phyloP scores from a whole-genome alignment of 2,888 invertebrate species.

The Agrypnus murinus region DNA sequence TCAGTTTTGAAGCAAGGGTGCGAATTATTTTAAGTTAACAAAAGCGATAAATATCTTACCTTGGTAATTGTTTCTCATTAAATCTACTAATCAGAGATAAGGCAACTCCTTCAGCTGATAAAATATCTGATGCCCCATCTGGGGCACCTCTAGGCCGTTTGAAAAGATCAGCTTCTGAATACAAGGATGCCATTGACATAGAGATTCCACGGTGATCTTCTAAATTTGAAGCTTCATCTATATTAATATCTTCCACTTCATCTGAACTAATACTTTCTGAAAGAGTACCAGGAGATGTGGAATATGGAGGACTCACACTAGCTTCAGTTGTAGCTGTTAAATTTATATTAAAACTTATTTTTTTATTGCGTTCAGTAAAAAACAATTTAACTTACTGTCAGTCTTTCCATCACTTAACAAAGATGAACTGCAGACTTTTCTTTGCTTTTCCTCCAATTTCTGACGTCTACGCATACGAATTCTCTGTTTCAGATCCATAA shows the following conservation, averaged over 20 bases:
- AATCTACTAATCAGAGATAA: constrained; percentile 84
- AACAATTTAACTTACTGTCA: constrained; percentile 69
- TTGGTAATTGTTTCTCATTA: constrained; percentile 83
- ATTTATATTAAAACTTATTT: constrained; percentile 15
- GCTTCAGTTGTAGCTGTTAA: constrained; percentile 72
- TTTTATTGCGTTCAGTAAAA: background rate
- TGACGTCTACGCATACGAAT: constrained; percentile 76
- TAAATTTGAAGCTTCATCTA: constrained; percentile 71
- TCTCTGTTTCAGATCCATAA: constrained; percentile 77
- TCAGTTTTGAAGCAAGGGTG: no score
- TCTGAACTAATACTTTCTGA: constrained; percentile 73
- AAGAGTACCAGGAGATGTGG: constrained; percentile 71
- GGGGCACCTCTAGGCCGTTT: constrained; percentile 69
- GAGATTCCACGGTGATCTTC: constrained; percentile 73
- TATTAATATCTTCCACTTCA: constrained; percentile 73
- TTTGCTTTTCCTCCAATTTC: constrained; percentile 71
- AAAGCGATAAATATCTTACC: constrained; percentile 59
- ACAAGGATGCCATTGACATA: constrained; percentile 78
- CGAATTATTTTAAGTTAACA: background rate
- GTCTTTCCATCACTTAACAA: constrained; percentile 72
- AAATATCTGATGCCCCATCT: constrained; percentile 72
- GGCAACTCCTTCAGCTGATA: constrained; percentile 87
- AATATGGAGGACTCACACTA: constrained; percentile 73
- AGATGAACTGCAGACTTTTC: constrained; percentile 62
- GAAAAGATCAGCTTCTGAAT: constrained; percentile 74